phyloP scores from a whole-genome alignment of 2,888 invertebrate genomes.

The Acanthosepion pharaonis region DNA sequence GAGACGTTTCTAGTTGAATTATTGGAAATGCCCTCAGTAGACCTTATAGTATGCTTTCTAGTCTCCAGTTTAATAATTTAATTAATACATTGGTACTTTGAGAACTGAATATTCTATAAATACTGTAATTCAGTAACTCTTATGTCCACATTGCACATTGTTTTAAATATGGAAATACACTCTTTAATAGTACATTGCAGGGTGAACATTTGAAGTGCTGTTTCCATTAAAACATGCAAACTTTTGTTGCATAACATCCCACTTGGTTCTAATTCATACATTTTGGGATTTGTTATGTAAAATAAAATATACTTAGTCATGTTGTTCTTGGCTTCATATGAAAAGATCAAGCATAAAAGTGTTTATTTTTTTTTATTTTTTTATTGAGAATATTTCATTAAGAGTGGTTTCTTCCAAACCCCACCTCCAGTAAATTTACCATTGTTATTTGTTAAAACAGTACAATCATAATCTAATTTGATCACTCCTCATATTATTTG shows the following conservation, averaged over 20 bases:
- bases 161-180: too few relatives aligned
- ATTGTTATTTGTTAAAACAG: conserved; percentile 33
- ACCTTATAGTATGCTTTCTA: too few relatives aligned
- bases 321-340: too few relatives aligned
- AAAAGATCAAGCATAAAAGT: neutral
- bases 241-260: neutral
- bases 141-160: too few relatives aligned
- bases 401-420: neutral
- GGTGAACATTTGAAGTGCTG: neutral
- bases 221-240: neutral
- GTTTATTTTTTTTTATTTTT: neutral
- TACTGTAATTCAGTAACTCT: too few relatives aligned
- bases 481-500: neutral
- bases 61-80: too few relatives aligned
- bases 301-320: neutral
- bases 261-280: neutral
- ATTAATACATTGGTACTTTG: too few relatives aligned
- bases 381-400: neutral
- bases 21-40: too few relatives aligned
- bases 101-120: too few relatives aligned
- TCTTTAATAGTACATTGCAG: neutral
- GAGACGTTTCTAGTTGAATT: too few relatives aligned
- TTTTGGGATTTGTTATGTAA: neutral
- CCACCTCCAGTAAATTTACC: neutral
- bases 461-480: neutral